These are phyloP conservation scores for Chalcosyrphus nemorum DNA, from an alignment of 2,888 invertebrate species.

Conservation along the genomic window DNA sequence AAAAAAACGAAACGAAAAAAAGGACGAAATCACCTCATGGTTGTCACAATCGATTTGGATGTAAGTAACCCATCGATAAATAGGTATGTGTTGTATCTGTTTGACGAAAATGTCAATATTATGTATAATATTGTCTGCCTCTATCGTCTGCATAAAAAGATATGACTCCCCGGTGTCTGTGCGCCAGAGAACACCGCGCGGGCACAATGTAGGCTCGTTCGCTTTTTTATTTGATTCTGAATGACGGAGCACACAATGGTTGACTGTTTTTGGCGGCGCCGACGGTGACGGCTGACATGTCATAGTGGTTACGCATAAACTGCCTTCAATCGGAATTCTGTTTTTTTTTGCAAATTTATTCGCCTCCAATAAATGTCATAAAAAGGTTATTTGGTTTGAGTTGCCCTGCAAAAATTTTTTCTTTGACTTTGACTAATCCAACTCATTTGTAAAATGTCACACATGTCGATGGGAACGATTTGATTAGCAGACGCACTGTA, in stretches of 20 bases:
- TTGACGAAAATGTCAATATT: constrained; percentile 19
- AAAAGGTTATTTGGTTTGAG: too few species aligned
- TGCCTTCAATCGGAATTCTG: not conserved
- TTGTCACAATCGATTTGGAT: constrained; percentile 39
- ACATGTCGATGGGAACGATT: too few species aligned
- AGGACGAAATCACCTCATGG: not conserved
- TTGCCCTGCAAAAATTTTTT: too few species aligned
- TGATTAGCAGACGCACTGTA: too few species aligned
- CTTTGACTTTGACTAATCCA: too few species aligned
- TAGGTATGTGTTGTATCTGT: constrained; percentile 1
- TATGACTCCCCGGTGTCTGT: constrained; percentile 23
- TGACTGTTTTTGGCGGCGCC: not conserved
- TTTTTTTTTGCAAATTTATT: not conserved
- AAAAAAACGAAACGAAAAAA: too few species aligned
- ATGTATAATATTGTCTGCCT: not conserved
- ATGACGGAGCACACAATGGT: not conserved
- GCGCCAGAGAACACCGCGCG: too few species aligned
- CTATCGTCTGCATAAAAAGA: constrained; percentile 3
- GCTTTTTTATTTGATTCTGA: not conserved
- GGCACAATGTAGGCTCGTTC: not conserved
- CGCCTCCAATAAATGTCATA: not conserved
- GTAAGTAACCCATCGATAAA: constrained; percentile 29
- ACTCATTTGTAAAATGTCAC: too few species aligned
- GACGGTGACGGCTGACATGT: not conserved
- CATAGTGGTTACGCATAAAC: not conserved